phyloP scores from a whole-genome alignment of 2,797 vertebrate species.

The Rachycentron canadum region DNA sequence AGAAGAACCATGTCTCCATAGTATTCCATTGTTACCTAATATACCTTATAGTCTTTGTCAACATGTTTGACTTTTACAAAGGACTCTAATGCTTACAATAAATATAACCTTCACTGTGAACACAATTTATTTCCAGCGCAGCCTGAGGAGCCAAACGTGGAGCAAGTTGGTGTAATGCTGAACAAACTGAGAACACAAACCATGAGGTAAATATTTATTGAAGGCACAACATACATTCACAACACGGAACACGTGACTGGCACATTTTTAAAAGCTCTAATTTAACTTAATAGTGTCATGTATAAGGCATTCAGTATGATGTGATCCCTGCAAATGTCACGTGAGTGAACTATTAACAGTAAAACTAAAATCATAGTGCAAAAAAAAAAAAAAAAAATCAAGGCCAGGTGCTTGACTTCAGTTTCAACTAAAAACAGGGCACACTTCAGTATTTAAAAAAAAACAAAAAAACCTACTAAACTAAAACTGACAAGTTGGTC shows the following conservation, averaged over 20 bases:
- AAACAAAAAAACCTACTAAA: neutral
- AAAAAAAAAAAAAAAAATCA: constrained; percentile 29
- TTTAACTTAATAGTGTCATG: constrained; percentile 22
- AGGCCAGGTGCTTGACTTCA: constrained; percentile 20
- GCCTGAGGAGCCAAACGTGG: constrained; percentile 28
- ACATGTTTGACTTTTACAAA: constrained; percentile 32
- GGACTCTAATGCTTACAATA: constrained; percentile 59
- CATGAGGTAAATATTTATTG: constrained; percentile 69
- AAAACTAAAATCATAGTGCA: constrained; percentile 58
- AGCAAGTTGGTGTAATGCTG: constrained; percentile 28
- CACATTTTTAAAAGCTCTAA: constrained; percentile 49
- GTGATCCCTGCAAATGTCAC: constrained; percentile 49
- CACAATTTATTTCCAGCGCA: constrained; percentile 3
- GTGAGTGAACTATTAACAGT: constrained; percentile 13
- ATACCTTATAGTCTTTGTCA: constrained; percentile 9
- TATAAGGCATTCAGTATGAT: constrained; percentile 60
- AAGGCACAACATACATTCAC: constrained; percentile 79
- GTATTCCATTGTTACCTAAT: neutral
- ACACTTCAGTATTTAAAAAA: constrained; percentile 15
- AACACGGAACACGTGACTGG: constrained; percentile 64
- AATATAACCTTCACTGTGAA: constrained; percentile 47
- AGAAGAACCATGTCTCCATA: neutral
- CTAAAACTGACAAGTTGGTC: neutral
- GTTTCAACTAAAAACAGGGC: constrained; percentile 27
- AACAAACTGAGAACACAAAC: constrained; percentile 20